Base-by-base conservation (phyloP, 2,888 invertebrate genomes). In the Atrina japonica region DNA sequence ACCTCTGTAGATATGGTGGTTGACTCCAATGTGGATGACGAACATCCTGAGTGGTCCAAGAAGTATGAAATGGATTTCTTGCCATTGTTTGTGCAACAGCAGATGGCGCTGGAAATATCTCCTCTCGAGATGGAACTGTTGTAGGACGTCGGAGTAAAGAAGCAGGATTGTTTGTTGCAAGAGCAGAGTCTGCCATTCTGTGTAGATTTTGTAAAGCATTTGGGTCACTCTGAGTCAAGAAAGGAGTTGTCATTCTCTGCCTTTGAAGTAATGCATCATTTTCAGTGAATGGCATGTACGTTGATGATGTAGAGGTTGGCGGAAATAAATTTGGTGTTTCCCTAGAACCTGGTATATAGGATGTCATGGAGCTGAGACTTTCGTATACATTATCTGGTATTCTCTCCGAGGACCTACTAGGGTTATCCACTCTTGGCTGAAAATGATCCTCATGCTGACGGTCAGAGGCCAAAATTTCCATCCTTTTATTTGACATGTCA, bases 251-350 rank as follows among this genome's bases (percentile, higher is more conserved):
- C 83, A 86, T 85, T 55, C 86, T 71, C 66, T 87, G 84, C 21
- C 85, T 74, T 53, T 85, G 86, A 18, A 86, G 75, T 75, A 85
- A 76, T n/a, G 87, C 82, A 41, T 87, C 87, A 73, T 79, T 83
- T 40, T 86, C 85, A 7, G 82, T 75, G 53, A 84, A 82, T 25
- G 84, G 75, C 81, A 86, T 84, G 55, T 84, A 86, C 64, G 80
- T 75, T 47, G 61, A 53, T 35, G 58, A 41, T 43, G 75, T 70
- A 21, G 73, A 73, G 30, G 78, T 69, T 41, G 75, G 73, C 21
- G 71, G 71, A 30, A 72, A 72, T 18, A 66, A 43, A 30, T 47
- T 63, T 43, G 78, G 70, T 14, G 77, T 73, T 68, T 80, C 69
- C 25, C 75, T 56, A 27, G 76, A 73, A 3, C 70, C 35, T 35